Evolutionary conservation across 2,888 invertebrate species (phyloP).

Genomic region (Microplitis manilae): DNA sequence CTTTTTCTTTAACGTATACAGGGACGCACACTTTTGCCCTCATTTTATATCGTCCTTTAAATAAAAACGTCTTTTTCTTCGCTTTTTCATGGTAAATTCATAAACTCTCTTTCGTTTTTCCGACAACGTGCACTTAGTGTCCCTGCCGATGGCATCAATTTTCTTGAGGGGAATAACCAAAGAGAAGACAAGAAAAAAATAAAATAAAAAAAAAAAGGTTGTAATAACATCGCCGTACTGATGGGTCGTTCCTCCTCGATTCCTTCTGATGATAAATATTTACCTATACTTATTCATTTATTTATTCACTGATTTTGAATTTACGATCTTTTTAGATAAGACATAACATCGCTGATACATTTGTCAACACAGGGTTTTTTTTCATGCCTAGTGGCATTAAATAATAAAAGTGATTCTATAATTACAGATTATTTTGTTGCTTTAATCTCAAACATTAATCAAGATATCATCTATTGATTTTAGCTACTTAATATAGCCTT

Average conservation of each 20-base stretch:
- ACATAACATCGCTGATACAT: background rate
- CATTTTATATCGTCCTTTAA: background rate
- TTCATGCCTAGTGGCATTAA: background rate
- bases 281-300: slow-evolving; percentile 20
- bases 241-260: background rate
- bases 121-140: slow-evolving; percentile 36
- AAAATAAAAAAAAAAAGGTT: background rate
- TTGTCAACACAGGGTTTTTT: background rate
- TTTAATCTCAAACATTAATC: no score
- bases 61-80: slow-evolving; percentile 14
- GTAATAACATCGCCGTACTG: slow-evolving; percentile 6
- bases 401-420: no score
- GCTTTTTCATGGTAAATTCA: slow-evolving; percentile 37
- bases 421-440: no score
- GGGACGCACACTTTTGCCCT: slow-evolving; percentile 11
- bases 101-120: slow-evolving; percentile 35
- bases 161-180: slow-evolving; percentile 19
- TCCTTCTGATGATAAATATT: slow-evolving; percentile 3
- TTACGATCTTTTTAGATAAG: background rate
- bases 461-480: no score
- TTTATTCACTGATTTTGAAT: slow-evolving; percentile 8
- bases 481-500: no score
- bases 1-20: slow-evolving; percentile 25
- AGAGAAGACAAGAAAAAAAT: slow-evolving; percentile 10
- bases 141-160: slow-evolving; percentile 35